Evolutionary conservation across 37 sponge, comb jelly and placozoan genomes (phyloP).

Genomic region (Hexactinellida sp.): DNA sequence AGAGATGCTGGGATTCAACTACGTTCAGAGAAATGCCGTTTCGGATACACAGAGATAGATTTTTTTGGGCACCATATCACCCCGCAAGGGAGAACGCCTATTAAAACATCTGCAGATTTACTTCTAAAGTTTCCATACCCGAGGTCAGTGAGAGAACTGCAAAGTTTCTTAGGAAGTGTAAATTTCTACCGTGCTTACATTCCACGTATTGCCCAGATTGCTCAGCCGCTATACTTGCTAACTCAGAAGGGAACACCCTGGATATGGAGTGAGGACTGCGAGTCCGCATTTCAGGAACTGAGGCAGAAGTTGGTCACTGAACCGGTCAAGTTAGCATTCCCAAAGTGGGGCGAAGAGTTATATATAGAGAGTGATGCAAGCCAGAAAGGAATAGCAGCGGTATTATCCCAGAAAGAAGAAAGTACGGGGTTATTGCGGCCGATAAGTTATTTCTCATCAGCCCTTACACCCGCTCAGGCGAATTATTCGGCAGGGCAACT

Average conservation of each 20-base stretch:
- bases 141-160: conserved; percentile 1
- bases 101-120: background rate
- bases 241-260: conserved; percentile 18
- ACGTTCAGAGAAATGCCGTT: conserved; percentile 4
- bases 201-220: background rate
- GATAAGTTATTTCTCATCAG: background rate
- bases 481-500: background rate
- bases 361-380: background rate
- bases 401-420: background rate
- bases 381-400: background rate
- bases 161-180: conserved; percentile 6
- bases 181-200: conserved; percentile 31
- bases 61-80: conserved; percentile 21
- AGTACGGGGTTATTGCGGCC: background rate
- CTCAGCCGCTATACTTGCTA: conserved; percentile 19
- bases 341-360: background rate
- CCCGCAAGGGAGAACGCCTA: background rate
- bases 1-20: conserved; percentile 10
- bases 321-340: background rate
- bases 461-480: background rate
- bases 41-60: background rate
- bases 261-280: conserved; percentile 20
- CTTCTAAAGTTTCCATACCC: conserved; percentile 20
- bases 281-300: conserved; percentile 20
- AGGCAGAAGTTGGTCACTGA: background rate